These are phyloP conservation scores for Macrobrachium rosenbergii DNA, from an alignment of 1,140 invertebrate genomes.

Conservation along the genomic window DNA sequence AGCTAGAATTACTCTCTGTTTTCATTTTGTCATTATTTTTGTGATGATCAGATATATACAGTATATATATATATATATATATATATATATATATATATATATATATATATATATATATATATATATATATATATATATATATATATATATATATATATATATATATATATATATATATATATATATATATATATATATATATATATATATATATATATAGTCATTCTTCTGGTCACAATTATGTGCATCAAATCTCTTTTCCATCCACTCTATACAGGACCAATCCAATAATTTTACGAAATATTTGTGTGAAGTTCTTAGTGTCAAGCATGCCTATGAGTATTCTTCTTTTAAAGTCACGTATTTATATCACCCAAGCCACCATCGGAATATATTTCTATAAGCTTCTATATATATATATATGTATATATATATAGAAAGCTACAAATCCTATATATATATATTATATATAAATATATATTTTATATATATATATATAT, in stretches of 20 bases:
- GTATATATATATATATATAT: conserved; percentile 7
- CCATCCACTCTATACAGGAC: too few relatives aligned
- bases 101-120: conserved; percentile 10
- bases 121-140: conserved; percentile 10
- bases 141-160: conserved; percentile 10
- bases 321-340: too few relatives aligned
- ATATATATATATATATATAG: conserved; percentile 5
- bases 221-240: too few relatives aligned
- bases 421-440: conserved; percentile 16
- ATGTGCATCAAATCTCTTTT: too few relatives aligned
- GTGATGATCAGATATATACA: neutral
- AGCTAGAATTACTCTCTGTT: too few relatives aligned
- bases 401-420: neutral
- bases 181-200: conserved; percentile 34
- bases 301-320: too few relatives aligned
- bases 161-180: conserved; percentile 16
- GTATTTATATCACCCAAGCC: too few relatives aligned
- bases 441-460: too few relatives aligned
- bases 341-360: too few relatives aligned
- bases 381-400: neutral
- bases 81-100: conserved; percentile 10
- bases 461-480: conserved; percentile 28
- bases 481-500: conserved; percentile 35
- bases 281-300: too few relatives aligned
- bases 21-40: too few relatives aligned